Base-by-base conservation (phyloP, 2,113 vertebrate species). In the Mionectes macconnelli region DNA sequence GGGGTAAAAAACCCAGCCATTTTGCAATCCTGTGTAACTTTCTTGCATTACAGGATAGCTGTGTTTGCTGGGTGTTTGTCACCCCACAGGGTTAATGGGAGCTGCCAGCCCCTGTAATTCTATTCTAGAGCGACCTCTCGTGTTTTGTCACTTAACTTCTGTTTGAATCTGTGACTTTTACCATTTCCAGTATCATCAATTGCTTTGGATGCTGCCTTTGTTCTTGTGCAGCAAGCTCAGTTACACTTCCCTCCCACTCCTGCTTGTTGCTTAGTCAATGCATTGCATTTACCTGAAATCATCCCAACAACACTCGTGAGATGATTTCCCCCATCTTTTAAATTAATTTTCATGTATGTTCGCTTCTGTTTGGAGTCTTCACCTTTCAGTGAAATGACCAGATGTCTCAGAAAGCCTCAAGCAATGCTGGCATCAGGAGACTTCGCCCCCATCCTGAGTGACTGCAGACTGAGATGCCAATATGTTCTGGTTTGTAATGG, bases 401-500 rank as follows among this genome's bases (percentile, higher is more conserved):
- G 95, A 97, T 97, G 96, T 97, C 93, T 97, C 66, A 49, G 78
- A 94, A 88, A 94, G 94, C 96, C 92, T 94, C 89, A 77, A 95
- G 96, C 90, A 87, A 93, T 84, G 76, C 72, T 94, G 90, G 94
- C 92, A 94, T 76, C 59, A 66, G 85, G 91, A 97, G 86, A 74
- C 53, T 90, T 63, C 89, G 42, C 69, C 89, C 50, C 84, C 84
- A 96, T 97, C 94, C 85, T 82, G 84, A 89, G 89, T 77, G 79
- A 91, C 94, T 96, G 78, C 69, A 67, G 95, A 70, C 86, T 92
- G 91, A 84, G 77, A 45, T 94, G 87, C 70, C 95, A 96, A 90
- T 95, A 94, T 96, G 87, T 96, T 96, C 94, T 87, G 82, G 62
- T 97, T 97, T 97, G 84, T 96, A 95, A 94, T 90, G 90, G 95